Evolutionary conservation across 2,113 vertebrate species (phyloP).

Genomic region (Sclerurus mexicanus): DNA sequence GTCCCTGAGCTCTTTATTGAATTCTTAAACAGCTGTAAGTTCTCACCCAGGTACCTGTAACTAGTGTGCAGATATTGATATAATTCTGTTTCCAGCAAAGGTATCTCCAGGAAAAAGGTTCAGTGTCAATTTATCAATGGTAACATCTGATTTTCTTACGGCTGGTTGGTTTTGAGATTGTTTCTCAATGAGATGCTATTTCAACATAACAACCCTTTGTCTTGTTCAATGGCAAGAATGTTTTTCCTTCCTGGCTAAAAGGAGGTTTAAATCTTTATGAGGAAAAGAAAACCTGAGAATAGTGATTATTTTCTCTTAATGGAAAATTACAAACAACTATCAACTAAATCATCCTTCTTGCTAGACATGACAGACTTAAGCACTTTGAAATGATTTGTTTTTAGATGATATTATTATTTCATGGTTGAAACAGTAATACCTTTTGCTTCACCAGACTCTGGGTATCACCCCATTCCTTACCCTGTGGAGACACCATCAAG

Average conservation of each 20-base stretch:
- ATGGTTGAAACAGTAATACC: neutral
- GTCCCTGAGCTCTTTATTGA: neutral
- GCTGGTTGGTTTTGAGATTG: neutral
- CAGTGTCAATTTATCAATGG: neutral
- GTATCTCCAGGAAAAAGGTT: neutral
- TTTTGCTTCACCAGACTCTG: neutral
- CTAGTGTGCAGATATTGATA: neutral
- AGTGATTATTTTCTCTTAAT: neutral
- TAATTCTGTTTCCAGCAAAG: neutral
- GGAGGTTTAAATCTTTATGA: neutral
- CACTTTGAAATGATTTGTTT: conserved; percentile 10
- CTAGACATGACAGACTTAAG: neutral
- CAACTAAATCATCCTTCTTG: conserved; percentile 5
- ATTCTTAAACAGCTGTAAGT: neutral
- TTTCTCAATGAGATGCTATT: neutral
- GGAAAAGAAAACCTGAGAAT: neutral
- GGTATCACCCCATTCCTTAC: neutral
- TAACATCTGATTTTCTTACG: neutral
- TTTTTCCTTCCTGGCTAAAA: neutral
- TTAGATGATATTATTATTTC: conserved; percentile 15
- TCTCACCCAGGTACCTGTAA: neutral
- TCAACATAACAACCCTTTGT: neutral
- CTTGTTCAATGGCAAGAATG: neutral
- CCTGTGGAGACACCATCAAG: neutral
- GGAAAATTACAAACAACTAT: conserved; percentile 14